These are phyloP conservation scores for Pipa parva DNA, from an alignment of 2,113 vertebrate species.

Conservation along the genomic window DNA sequence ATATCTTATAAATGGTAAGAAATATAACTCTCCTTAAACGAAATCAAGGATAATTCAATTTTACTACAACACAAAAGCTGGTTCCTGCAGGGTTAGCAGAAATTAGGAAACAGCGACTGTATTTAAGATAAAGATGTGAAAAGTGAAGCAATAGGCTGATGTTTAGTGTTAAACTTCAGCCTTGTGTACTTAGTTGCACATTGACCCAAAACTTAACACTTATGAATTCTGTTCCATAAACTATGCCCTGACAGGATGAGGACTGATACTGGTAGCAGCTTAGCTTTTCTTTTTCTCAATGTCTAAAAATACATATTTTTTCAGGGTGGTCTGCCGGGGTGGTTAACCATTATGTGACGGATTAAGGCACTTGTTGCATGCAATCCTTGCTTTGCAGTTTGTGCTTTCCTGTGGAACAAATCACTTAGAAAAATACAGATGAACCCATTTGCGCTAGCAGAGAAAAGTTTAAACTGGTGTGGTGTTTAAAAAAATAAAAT, in stretches of 20 bases:
- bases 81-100: background rate
- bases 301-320: background rate
- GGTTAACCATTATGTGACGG: slow-evolving; percentile 10
- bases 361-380: background rate
- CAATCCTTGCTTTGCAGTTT: background rate
- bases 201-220: background rate
- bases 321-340: slow-evolving; percentile 17
- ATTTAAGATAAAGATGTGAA: background rate
- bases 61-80: background rate
- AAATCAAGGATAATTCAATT: background rate
- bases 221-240: background rate
- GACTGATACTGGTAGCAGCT: background rate
- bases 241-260: background rate
- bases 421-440: too few species aligned
- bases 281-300: background rate
- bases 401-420: slow-evolving; percentile 25
- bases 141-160: background rate
- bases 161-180: background rate
- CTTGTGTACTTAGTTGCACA: background rate
- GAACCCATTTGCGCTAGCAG: background rate
- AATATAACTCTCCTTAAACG: background rate
- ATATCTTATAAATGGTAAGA: too few species aligned
- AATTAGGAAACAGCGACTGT: background rate
- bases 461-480: background rate
- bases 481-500: too few species aligned